Evolutionary conservation across 1,140 invertebrate genomes (phyloP), one percentile per base, ranked within the genome.

Genomic region (Cotesia chilonis): DNA sequence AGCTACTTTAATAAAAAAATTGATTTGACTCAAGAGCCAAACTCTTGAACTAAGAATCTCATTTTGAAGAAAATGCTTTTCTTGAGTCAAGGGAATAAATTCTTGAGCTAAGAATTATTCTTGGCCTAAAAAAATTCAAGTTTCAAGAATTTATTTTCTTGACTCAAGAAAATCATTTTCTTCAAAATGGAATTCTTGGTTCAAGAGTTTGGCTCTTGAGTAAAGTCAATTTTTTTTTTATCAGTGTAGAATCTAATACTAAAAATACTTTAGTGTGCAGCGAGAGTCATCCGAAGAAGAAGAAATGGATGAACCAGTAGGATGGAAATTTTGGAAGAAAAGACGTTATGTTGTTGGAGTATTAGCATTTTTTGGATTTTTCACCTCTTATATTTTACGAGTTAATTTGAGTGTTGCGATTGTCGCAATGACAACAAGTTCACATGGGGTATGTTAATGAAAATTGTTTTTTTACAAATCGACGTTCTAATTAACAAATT

Each of bases 391-490:
- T 84, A 91, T 94, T 14, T 85, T 97, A 71, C 88, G 96, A 36
- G 95, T 95, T 0, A 97, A 97, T 85, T 86, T 98, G 12, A 95
- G 93, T 65, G 92, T 98, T 20, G 95, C 95, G 2, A 94, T 97
- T 73, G 94, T 98, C 17, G 94, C 94, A 35, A 97, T 98, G 93
- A 93, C 92, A 0, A 89, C 91, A 71, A 90, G 90, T 41, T 82
- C 89, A 38, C 88, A 89, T 12, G 84, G 89, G 0, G 90, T 90
- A 76, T 88, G 88, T 83, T 72, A 17, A 10, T 70, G 60, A 60
- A 28, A 12, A 68, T 61, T 14, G 20, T 60, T 14, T 55, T 52
- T 12, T 64, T 4, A 20, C 28, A 28, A 28, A 17, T 17, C 17
- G 17, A 17, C 17, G 17, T 17, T 17, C 17, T 17, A 17, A 17